Evolutionary conservation across 2,113 vertebrate species (phyloP).

Genomic region (Electrona antarctica): DNA sequence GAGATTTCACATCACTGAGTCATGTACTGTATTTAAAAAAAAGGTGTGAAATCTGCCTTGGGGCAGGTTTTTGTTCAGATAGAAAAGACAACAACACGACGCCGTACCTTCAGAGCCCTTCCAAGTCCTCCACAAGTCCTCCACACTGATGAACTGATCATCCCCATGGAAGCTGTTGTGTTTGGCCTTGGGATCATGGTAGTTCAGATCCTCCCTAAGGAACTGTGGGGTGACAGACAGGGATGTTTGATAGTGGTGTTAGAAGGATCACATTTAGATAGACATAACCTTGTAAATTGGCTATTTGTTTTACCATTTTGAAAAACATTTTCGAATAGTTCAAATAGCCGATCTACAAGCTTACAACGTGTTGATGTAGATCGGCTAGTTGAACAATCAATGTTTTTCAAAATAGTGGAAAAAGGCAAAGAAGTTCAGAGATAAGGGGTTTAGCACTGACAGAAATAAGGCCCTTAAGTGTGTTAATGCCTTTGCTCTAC

Average conservation of each 20-base stretch:
- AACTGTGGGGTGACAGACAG: slow-evolving; percentile 83
- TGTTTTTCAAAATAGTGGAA: no score
- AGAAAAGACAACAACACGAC: not conserved
- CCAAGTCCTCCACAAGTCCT: slow-evolving; percentile 96
- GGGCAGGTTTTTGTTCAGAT: slow-evolving; percentile 13
- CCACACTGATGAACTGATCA: slow-evolving; percentile 97
- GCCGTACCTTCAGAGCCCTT: slow-evolving; percentile 91
- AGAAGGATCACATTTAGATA: slow-evolving; percentile 1
- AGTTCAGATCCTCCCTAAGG: slow-evolving; percentile 95
- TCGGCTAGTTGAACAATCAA: no score
- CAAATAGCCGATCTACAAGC: no score
- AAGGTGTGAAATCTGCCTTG: not conserved
- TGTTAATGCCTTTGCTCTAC: not conserved
- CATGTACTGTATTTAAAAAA: slow-evolving; percentile 1
- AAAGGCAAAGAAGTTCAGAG: no score
- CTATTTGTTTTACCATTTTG: no score
- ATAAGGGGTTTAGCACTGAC: no score
- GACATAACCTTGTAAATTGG: no score
- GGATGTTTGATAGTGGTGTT: not conserved
- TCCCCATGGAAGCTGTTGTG: slow-evolving; percentile 98
- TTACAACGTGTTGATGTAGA: no score
- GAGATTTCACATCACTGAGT: not conserved
- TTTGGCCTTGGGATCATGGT: slow-evolving; percentile 94
- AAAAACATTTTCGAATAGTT: no score
- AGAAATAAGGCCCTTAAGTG: no score